Evolutionary conservation across 2,113 vertebrate species (phyloP).

Genomic region (Illadopsis cleaveri): DNA sequence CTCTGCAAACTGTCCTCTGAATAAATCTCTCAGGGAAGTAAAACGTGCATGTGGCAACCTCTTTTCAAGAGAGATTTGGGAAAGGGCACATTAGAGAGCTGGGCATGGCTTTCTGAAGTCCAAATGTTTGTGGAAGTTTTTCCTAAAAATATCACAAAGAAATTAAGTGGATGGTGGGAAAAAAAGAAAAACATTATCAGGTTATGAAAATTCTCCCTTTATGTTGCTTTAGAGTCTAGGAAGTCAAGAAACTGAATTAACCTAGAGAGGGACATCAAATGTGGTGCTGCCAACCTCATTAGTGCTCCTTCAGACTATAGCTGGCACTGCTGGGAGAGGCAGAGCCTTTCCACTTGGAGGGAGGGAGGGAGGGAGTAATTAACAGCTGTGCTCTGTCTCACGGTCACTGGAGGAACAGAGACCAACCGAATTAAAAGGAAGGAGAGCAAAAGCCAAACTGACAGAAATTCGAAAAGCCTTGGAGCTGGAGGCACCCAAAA

Average conservation of each 20-base stretch:
- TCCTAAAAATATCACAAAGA: not conserved
- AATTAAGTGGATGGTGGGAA: fast-evolving
- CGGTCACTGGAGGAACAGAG: not conserved
- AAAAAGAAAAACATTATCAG: not conserved
- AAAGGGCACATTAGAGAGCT: not conserved
- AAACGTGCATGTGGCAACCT: not conserved
- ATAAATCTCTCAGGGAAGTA: not conserved
- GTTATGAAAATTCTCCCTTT: not conserved
- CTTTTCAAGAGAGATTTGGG: not conserved
- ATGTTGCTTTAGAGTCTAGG: not conserved
- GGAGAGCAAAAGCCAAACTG: not conserved
- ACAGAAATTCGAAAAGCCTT: not conserved
- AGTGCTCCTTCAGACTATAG: not conserved
- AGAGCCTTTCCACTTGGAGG: not conserved
- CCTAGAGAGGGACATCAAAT: not conserved
- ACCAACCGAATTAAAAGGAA: not conserved
- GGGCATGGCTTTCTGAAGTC: not conserved
- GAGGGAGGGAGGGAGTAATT: not conserved
- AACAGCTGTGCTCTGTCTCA: not conserved
- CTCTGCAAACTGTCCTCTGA: not conserved
- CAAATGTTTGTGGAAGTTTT: not conserved
- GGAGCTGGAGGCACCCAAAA: not conserved
- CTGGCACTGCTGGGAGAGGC: not conserved
- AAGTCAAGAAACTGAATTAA: slow-evolving; percentile 21
- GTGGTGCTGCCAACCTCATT: not conserved